Evolutionary conservation across 2,888 invertebrate genomes (phyloP), one percentile per base, ranked within the genome.

Genomic region (Aphidius colemani): DNA sequence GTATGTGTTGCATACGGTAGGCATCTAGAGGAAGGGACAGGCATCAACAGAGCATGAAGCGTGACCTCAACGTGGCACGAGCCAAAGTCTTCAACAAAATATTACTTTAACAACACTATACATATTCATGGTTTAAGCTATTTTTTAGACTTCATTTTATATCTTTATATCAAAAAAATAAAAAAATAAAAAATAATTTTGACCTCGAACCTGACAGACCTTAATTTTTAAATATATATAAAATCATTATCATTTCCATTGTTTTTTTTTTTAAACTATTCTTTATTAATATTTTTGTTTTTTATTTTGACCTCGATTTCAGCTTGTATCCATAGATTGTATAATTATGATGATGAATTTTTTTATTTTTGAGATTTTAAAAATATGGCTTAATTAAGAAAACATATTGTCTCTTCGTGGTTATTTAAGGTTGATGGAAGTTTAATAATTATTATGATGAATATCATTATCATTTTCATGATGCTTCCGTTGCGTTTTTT

Each of bases 11-110:
- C 40, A 18, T 63, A 43, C 60, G 51, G 53, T 50, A 59, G 53
- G 49, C 18, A 48, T 57, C 8, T 46, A 75, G 75, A 78, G 78
- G 80, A 81, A 81, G 82, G 81, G 81, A 81, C 80, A 75, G 81
- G 80, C 81, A 72, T 73, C 80, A 72, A 66, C 80, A 74, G 76
- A 74, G 82, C 82, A 72, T 82, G 76, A 82, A 82, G 80, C 81
- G 75, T 81, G 74, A 81, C 74, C 77, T 69, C 75, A 76, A 72
- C 75, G 72, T 72, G 75, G 78, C 80, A 77, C 78, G 78, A 77
- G 79, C 79, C 79, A 77, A 80, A 80, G 78, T 78, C 75, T 70
- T 57, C 39, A 13, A 11, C 45, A 40, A 46, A 30, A 30, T 30
- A 30, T 64, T 65, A 66, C 61, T 66, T 58, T 62, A 61, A 59